Evolutionary conservation across 2,797 vertebrate genomes (phyloP).

Genomic region (Pteropus rufus): DNA sequence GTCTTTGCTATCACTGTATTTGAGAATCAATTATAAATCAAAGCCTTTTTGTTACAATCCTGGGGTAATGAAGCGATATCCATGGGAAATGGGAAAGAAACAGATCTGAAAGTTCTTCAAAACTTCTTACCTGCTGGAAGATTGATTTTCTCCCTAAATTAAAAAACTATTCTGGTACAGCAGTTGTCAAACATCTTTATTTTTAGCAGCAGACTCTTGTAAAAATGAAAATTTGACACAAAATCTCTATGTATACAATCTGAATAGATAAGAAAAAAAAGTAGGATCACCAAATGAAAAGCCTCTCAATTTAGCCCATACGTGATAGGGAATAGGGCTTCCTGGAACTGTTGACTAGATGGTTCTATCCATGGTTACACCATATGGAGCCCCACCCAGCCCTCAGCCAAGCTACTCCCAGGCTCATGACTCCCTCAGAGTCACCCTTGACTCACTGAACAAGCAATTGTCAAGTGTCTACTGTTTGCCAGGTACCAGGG

Average conservation of each 20-base stretch:
- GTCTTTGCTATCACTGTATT: neutral
- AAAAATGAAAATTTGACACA: neutral
- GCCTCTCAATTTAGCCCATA: neutral
- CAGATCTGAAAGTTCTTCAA: neutral
- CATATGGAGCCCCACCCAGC: neutral
- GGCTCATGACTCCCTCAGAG: neutral
- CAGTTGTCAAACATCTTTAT: neutral
- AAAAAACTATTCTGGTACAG: neutral
- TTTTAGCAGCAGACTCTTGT: neutral
- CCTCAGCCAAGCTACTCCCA: neutral
- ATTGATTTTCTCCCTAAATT: neutral
- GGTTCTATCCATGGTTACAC: neutral
- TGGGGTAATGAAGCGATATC: neutral
- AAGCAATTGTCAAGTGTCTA: neutral
- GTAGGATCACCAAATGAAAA: neutral
- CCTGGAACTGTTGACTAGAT: neutral
- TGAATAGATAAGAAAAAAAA: neutral
- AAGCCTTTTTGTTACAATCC: neutral
- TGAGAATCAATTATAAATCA: neutral
- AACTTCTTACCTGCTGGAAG: neutral
- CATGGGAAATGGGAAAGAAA: neutral
- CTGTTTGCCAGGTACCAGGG: neutral
- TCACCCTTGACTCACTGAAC: conserved; percentile 28
- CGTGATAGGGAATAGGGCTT: neutral
- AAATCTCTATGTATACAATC: neutral